Evolutionary conservation across 2,113 vertebrate genomes (phyloP).

Genomic region (Fregata magnificens): DNA sequence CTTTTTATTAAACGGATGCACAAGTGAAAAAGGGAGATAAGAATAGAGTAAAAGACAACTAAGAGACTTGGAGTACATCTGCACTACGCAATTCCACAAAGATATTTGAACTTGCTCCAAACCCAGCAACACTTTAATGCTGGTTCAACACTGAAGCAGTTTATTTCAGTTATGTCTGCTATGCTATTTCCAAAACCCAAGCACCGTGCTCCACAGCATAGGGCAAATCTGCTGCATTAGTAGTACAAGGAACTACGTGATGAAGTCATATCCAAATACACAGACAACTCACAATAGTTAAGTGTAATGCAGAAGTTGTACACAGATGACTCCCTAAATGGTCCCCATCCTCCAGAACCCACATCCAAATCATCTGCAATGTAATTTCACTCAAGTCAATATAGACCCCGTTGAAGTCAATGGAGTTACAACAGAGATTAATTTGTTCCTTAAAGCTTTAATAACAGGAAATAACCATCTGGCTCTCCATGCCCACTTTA

Average conservation of each 20-base stretch:
- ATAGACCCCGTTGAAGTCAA: neutral
- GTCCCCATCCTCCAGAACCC: neutral
- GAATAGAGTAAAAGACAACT: neutral
- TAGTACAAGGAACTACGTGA: neutral
- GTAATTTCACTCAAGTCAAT: neutral
- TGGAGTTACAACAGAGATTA: constrained; percentile 2
- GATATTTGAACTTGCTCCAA: neutral
- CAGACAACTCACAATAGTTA: neutral
- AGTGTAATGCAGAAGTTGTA: neutral
- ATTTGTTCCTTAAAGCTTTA: constrained; percentile 26
- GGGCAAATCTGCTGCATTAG: neutral
- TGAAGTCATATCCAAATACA: neutral
- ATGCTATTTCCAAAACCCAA: neutral
- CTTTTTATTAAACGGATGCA: neutral
- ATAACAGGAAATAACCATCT: constrained; percentile 39
- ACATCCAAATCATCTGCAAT: neutral
- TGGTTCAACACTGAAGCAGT: neutral
- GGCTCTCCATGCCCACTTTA: neutral
- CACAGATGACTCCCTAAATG: neutral
- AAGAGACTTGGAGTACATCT: neutral
- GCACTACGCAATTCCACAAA: neutral
- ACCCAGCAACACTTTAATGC: accelerated
- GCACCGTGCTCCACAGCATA: accelerated
- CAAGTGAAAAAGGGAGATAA: neutral
- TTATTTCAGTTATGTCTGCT: neutral